These are phyloP conservation scores for Paedocypris micromegethes DNA, from an alignment of 2,797 vertebrate genomes.

Conservation along the genomic window DNA sequence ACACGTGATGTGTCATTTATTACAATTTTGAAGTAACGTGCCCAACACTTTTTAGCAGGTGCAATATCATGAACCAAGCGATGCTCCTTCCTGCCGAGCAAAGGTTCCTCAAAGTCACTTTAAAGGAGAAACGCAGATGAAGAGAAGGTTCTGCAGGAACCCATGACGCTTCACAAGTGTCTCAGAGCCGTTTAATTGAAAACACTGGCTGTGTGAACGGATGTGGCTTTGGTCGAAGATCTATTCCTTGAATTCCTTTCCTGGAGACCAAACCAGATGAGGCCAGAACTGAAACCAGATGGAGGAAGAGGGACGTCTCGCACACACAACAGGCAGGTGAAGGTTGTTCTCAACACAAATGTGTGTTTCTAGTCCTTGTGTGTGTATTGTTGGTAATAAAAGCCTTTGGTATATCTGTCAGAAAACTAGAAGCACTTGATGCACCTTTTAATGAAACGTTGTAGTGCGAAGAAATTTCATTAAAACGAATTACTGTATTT, in stretches of 20 bases:
- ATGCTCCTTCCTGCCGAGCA: too few relatives aligned
- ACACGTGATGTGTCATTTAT: too few relatives aligned
- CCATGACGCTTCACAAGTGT: slow-evolving; percentile 46
- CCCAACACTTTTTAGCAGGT: too few relatives aligned
- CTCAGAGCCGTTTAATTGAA: slow-evolving; percentile 75
- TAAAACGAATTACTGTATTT: too few relatives aligned
- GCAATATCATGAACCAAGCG: too few relatives aligned
- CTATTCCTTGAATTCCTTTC: slow-evolving; percentile 78
- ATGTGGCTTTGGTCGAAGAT: slow-evolving; percentile 77
- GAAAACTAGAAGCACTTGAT: too few relatives aligned
- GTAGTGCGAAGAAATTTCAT: too few relatives aligned
- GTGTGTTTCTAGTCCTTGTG: neutral
- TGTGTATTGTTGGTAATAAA: too few relatives aligned
- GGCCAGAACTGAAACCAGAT: slow-evolving; percentile 77
- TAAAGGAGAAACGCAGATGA: slow-evolving; percentile 39
- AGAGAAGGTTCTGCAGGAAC: slow-evolving; percentile 41
- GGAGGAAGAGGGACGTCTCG: slow-evolving; percentile 41
- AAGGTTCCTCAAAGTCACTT: slow-evolving; percentile 36
- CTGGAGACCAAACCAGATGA: slow-evolving; percentile 77
- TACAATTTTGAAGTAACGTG: too few relatives aligned
- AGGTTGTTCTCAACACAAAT: slow-evolving; percentile 52
- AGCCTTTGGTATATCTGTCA: too few relatives aligned
- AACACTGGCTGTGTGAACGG: slow-evolving; percentile 78
- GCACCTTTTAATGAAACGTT: too few relatives aligned
- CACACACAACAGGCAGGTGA: slow-evolving; percentile 59